Base-by-base conservation (phyloP, 2,888 invertebrate species). In the Tipula vernalis region DNA sequence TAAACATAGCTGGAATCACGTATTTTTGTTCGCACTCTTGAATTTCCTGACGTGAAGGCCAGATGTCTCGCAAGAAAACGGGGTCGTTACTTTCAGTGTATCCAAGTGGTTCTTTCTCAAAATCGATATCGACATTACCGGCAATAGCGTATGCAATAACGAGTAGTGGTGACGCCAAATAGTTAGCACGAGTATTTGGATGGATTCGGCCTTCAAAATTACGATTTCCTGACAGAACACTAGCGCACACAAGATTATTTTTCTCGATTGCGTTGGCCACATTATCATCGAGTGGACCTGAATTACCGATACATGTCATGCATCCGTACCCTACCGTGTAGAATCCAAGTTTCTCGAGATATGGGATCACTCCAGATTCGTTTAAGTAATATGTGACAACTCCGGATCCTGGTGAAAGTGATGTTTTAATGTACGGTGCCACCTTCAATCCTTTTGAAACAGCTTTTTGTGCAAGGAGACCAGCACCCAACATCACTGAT, bases 301-400 rank as follows among this genome's bases (percentile, higher is more conserved):
- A 98, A 93, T 99, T 99, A 0, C 99, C 99, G 89, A 99, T 99
- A 90, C 99, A 99, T 0, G 99, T 99, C 99, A 99, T 99, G 91
- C 99, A 99, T 0, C 99, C 99, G 90, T 99, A 99, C n/a, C 99
- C 99, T 0, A 99, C 98, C 86, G 98, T 95, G 90, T 97, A 95
- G 91, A 99, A 99, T 6, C 99, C 99, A 0, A 99, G 93, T 90
- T 96, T 93, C 89, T 96, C 95, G 87, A 99, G 91, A 89, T 95
- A 96, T 0, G 98, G 97, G 15, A 97, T 94, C 1, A 99, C 98
- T 0, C 98, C 98, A 0, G 98, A 98, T 90, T 98, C 98, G 90
- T 92, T 92, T 5, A 92, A 89, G 89, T 92, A 92, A 90, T 98
- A 98, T 0, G 98, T 98, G 39, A 98, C 98, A 0, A 98, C 98